Evolutionary conservation across 2,888 invertebrate genomes (phyloP), one percentile per base, ranked within the genome.

Genomic region (Dasypogon diadema): DNA sequence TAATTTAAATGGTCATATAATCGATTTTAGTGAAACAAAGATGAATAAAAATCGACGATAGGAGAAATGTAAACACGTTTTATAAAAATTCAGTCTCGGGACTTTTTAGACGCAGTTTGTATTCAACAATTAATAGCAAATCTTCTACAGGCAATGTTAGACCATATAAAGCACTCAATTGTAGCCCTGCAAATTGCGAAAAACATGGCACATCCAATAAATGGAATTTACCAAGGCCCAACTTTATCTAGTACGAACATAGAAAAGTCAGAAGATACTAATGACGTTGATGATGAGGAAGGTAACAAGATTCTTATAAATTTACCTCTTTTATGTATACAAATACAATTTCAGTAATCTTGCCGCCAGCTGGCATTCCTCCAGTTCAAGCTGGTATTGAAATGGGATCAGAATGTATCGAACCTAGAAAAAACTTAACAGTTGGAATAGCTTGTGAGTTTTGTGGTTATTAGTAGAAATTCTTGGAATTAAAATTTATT

Each of bases 81-180:
- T n/a, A n/a, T n/a, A n/a, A n/a, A n/a, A n/a, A n/a, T n/a, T n/a
- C n/a, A n/a, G n/a, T n/a, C n/a, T n/a, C n/a, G n/a, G n/a, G n/a
- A n/a, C n/a, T n/a, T n/a, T n/a, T n/a, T n/a, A n/a, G n/a, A n/a
- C n/a, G n/a, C n/a, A n/a, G 92, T 89, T 54, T 16, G 74, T 22
- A 75, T 68, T 70, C 42, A 24, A 14, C 6, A 14, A 54, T 81
- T 82, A 73, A 79, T 76, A 34, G 76, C 72, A 34, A 77, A 76
- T 18, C n/a, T 74, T 42, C 72, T n/a, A 78, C 88, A 96, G 93
- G 92, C 91, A 78, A 95, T 98, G 93, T 90, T 99, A 86, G 98
- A 99, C 88, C 94, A 97, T 82, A 95, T 99, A 80, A 99, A 99
- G 88, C 98, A 99, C 90, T 95, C 98, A 82, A 99, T 99, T 87